Evolutionary conservation across 2,797 vertebrate genomes (phyloP).

Genomic region (Sebastes oblongus): DNA sequence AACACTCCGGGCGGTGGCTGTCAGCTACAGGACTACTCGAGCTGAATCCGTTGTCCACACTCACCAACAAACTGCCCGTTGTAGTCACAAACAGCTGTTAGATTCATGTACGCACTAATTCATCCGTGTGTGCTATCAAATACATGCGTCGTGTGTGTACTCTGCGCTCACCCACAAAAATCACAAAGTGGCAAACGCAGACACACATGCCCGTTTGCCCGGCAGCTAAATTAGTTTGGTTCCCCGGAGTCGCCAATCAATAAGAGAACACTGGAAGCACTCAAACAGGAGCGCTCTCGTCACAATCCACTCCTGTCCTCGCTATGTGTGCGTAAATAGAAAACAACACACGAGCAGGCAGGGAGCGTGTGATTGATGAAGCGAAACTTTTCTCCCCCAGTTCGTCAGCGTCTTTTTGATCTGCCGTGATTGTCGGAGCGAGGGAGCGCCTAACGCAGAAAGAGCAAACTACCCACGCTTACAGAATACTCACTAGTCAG

Average conservation of each 20-base stretch:
- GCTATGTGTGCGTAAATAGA: constrained; percentile 44
- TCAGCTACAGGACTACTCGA: constrained; percentile 19
- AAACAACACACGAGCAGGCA: constrained; percentile 38
- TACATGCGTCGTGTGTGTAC: not conserved
- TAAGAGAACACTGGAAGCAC: constrained; percentile 48
- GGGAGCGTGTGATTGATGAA: constrained; percentile 65
- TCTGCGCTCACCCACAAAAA: not conserved
- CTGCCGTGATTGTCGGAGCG: constrained; percentile 47
- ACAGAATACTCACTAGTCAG: constrained; percentile 57
- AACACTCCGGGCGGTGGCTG: constrained; percentile 23
- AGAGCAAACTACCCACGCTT: constrained; percentile 44
- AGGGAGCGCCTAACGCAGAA: constrained; percentile 46
- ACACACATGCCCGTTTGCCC: constrained; percentile 26
- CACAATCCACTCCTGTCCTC: constrained; percentile 40
- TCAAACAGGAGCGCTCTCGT: constrained; percentile 34
- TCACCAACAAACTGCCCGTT: constrained; percentile 15
- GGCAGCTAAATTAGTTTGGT: constrained; percentile 56
- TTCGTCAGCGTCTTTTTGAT: constrained; percentile 69
- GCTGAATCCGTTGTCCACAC: constrained; percentile 28
- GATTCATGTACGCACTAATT: not conserved
- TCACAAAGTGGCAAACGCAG: constrained; percentile 1
- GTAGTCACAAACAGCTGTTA: constrained; percentile 39
- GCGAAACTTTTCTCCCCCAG: constrained; percentile 48
- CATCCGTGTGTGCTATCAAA: not conserved
- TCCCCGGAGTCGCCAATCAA: constrained; percentile 65